phyloP scores from a whole-genome alignment of 2,113 vertebrate species.

The Myiozetetes cayanensis region DNA sequence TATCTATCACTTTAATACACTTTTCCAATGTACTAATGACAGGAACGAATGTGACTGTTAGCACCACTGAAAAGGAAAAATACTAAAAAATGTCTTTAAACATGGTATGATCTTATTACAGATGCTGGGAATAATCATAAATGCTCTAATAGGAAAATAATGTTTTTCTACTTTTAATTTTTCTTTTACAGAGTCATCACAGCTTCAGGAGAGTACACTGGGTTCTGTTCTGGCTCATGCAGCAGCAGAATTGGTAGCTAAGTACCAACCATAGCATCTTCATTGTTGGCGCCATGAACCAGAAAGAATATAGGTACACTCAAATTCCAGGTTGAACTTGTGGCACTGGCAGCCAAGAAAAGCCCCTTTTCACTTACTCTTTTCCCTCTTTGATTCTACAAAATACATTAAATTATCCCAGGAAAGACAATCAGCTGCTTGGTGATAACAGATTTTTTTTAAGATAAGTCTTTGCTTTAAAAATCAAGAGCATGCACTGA shows the following conservation, averaged over 20 bases:
- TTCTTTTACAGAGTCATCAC: neutral
- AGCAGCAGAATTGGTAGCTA: neutral
- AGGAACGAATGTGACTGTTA: neutral
- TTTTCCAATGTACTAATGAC: neutral
- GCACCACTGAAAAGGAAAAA: neutral
- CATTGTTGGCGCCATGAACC: neutral
- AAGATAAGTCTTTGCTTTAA: constrained; percentile 27
- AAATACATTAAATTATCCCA: constrained; percentile 50
- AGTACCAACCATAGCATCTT: neutral
- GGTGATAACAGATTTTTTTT: neutral
- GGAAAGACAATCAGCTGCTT: constrained; percentile 26
- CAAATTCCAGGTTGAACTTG: neutral
- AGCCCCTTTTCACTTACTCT: neutral
- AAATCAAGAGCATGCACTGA: neutral
- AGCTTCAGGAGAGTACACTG: neutral
- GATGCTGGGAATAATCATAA: neutral
- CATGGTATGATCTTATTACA: neutral
- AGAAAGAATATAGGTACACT: neutral
- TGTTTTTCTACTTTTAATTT: neutral
- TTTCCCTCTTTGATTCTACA: constrained; percentile 14
- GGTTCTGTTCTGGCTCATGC: neutral
- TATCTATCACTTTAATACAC: neutral
- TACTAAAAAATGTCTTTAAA: neutral
- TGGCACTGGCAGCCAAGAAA: neutral
- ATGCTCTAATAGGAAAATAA: neutral